phyloP scores from a whole-genome alignment of 2,888 invertebrate genomes.

The Corythucha ciliata region DNA sequence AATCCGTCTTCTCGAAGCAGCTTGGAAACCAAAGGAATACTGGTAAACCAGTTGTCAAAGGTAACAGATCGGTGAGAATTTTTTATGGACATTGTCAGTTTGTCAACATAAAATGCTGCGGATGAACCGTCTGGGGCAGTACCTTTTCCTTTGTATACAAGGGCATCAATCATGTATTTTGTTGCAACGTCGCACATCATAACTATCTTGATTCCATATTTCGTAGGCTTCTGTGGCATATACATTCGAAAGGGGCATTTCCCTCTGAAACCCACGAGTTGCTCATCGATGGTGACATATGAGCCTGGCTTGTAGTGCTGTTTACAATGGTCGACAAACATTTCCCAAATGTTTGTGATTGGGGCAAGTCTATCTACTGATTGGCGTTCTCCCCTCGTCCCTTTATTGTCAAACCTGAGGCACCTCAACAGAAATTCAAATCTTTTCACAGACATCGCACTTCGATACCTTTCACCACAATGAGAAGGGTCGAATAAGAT shows the following conservation, averaged over 20 bases:
- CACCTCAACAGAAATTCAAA: conserved; percentile 4
- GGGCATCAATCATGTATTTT: conserved; percentile 23
- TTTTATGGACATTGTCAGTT: conserved; percentile 16
- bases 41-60: conserved; percentile 28
- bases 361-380: conserved; percentile 1
- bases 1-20: conserved; percentile 31
- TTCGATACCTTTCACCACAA: not conserved
- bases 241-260: conserved; percentile 17
- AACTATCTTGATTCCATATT: conserved; percentile 21
- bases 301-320: conserved; percentile 30
- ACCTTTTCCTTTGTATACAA: conserved; percentile 25
- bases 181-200: conserved; percentile 10
- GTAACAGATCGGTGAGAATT: conserved; percentile 28
- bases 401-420: conserved; percentile 16
- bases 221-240: conserved; percentile 20
- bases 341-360: conserved; percentile 31
- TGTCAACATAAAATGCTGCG: conserved; percentile 15
- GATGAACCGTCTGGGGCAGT: conserved; percentile 23
- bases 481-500: not conserved
- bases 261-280: conserved; percentile 15
- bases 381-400: not conserved
- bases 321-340: conserved; percentile 31
- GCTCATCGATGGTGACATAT: conserved; percentile 31
- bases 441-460: conserved; percentile 1
- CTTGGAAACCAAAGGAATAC: conserved; percentile 30